Percentiles rank a stretch among this genome's conserved stretches.
Evolutionary conservation across 2,888 invertebrate species (phyloP).

Genomic region (Pteria penguin): DNA sequence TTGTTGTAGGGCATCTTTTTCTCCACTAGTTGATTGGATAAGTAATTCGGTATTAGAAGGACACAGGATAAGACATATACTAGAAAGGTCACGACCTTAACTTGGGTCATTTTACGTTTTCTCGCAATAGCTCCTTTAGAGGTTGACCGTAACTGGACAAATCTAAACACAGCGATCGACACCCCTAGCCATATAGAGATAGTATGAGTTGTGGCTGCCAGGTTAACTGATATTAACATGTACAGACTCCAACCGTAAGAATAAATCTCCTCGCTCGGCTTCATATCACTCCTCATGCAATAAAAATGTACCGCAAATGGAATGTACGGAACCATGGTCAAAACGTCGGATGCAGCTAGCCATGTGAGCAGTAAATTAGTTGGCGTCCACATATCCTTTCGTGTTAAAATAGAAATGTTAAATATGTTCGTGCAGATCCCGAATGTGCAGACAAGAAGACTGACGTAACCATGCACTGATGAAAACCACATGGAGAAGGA

Average conservation of each 20-base stretch:
- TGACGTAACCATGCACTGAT: constrained; percentile 89
- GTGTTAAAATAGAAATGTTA: constrained; percentile 91
- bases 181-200: constrained; percentile 96
- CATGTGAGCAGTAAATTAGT: constrained; percentile 93
- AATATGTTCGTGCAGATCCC: constrained; percentile 94
- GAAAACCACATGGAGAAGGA: constrained; percentile 65
- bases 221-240: constrained; percentile 88
- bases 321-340: constrained; percentile 94
- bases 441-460: constrained; percentile 91
- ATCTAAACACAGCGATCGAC: constrained; percentile 94
- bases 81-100: constrained; percentile 80
- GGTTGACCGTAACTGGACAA: constrained; percentile 80
- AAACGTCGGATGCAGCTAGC: constrained; percentile 92
- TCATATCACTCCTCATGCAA: constrained; percentile 61
- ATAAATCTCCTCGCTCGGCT: constrained; percentile 65
- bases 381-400: constrained; percentile 92
- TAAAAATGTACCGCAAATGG: constrained; percentile 89
- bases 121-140: constrained; percentile 65
- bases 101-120: constrained; percentile 59
- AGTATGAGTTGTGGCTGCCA: constrained; percentile 93
- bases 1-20: constrained; percentile 45
- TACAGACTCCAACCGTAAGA: constrained; percentile 79
- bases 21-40: constrained; percentile 86
- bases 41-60: constrained; percentile 91
- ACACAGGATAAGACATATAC: constrained; percentile 92